Base-by-base conservation (phyloP, 2,113 vertebrate genomes). In the Phaethon lepturus region DNA sequence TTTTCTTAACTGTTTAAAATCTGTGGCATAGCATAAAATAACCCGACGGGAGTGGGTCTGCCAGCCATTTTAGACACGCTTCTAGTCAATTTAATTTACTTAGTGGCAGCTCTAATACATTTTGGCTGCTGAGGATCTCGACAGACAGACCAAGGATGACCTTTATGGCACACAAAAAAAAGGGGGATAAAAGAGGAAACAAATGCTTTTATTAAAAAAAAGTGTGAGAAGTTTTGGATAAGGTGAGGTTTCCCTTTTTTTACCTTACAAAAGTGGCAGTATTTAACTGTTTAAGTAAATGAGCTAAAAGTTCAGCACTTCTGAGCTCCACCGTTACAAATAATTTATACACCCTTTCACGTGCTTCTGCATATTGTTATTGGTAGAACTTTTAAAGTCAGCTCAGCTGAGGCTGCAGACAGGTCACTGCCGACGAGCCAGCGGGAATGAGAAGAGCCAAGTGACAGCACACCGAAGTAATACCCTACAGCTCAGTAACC, bases 1-100 rank as follows among this genome's bases (percentile, higher is more conserved):
- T 91, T 95, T 96, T 88, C 56, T 92, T 91, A 95, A 93, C 79
- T 52, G 15, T 80, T 90, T 86, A 56, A 88, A 71, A 58, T 66
- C 86, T 47, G 35, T 28, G 53, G 29, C 44, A 68, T 9, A 91
- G 52, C 35, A 72, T 13, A 91, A 88, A 91, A 80, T 25, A 81
- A 89, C 17, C 29, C 52, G 68, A 56, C 2, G 1, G 35, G n/a
- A 86, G 47, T 22, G 49, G 49, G 44, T 18, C 73, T 92, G 69
- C 25, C 53, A 84, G 63, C 12, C 50, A 25, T 55, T 95, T 83
- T 49, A 40, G 40, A 80, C 60, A 49, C 0, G 0, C 6, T 90
- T 85, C 52, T 40, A 62, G 71, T 55, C 85, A 45, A 59, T 35
- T 69, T 66, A 83, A 77, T 90, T 90, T 82, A 93, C 42, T 82